Percentiles rank a stretch among this genome's conserved stretches.
Conservation (phyloP, 2,113 vertebrate species). For the Mirounga angustirostris region DNA sequence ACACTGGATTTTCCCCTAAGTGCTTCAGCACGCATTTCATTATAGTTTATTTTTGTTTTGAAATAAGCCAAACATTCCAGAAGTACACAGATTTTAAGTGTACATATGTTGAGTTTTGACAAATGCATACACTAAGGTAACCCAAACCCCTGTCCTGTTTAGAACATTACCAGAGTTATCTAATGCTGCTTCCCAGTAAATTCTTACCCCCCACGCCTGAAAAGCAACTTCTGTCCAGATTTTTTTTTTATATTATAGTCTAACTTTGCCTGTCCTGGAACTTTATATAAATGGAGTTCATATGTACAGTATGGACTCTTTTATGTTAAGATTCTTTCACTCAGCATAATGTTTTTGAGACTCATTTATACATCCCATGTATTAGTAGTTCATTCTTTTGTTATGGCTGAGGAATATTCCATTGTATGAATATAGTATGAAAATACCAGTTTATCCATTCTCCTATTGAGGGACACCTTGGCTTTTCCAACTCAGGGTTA, state of each 20-base stretch:
- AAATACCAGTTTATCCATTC: not conserved
- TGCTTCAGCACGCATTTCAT: not conserved
- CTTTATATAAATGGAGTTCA: not conserved
- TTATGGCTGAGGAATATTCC: not conserved
- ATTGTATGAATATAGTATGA: not conserved
- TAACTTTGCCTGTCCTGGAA: not conserved
- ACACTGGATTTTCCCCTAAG: not conserved
- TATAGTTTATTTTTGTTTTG: not conserved
- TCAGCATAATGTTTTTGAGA: not conserved
- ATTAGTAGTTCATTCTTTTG: not conserved
- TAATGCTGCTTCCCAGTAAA: not conserved
- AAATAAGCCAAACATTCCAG: not conserved
- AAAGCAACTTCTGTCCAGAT: not conserved
- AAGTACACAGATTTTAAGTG: not conserved
- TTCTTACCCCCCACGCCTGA: not conserved
- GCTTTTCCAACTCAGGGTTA: not conserved
- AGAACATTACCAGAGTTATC: not conserved
- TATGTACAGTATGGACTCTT: not conserved
- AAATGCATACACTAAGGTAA: not conserved
- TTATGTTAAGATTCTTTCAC: not conserved
- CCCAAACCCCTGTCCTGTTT: not conserved
- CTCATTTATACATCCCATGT: not conserved
- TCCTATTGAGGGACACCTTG: not conserved
- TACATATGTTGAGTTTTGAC: not conserved
- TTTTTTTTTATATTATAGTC: not conserved